Conservation (phyloP, 2,888 invertebrate species). For the Macaria notata region DNA sequence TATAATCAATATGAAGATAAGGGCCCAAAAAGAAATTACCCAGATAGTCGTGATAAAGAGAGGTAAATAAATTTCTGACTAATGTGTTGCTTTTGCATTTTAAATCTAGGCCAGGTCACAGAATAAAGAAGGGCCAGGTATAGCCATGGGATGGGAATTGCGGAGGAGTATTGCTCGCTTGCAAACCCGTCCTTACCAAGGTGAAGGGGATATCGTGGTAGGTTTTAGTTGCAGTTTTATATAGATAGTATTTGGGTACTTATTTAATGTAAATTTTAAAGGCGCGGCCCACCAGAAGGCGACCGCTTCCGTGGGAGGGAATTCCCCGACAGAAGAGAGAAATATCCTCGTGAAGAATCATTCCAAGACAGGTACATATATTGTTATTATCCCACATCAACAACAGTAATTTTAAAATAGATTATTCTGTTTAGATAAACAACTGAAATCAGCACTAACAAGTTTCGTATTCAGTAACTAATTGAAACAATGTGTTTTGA, state of each 20-base stretch:
- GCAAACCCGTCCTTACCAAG: no score
- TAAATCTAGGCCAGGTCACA: no score
- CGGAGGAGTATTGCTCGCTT: no score
- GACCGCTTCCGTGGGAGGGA: conserved; percentile 58
- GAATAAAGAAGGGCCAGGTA: no score
- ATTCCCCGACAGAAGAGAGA: conserved; percentile 64
- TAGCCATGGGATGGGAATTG: no score
- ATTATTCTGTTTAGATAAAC: conserved; percentile 16
- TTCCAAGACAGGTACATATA: conserved; percentile 61
- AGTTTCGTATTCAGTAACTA: conserved; percentile 3
- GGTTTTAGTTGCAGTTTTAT: conserved; percentile 80
- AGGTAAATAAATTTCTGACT: conserved; percentile 4
- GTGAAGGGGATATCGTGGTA: no score
- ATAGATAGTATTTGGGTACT: no score
- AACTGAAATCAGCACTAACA: conserved; percentile 19
- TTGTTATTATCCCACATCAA: neutral
- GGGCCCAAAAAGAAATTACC: conserved; percentile 56
- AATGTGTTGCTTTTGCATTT: no score
- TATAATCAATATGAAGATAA: conserved; percentile 62
- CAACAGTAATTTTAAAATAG: no score
- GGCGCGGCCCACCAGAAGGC: conserved; percentile 59
- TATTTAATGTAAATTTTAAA: conserved; percentile 25
- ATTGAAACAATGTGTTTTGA: conserved; percentile 8
- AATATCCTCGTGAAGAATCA: conserved; percentile 59
- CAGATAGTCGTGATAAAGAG: conserved; percentile 55